These are phyloP conservation scores for Caenorhabditis afra DNA, from an alignment of 2,888 invertebrate genomes.

Conservation along the genomic window DNA sequence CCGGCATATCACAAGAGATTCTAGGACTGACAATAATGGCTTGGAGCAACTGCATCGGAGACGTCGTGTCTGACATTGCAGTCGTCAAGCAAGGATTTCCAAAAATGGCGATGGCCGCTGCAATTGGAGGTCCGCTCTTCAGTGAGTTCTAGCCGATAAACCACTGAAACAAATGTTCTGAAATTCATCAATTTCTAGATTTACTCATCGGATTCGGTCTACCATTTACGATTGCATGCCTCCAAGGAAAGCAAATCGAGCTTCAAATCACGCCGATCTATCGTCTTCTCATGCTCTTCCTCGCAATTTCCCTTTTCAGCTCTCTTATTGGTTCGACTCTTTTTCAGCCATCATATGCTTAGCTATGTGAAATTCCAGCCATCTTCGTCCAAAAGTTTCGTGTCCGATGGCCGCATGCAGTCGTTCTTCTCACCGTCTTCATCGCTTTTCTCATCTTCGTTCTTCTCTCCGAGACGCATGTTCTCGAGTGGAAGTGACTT, in stretches of 20 bases:
- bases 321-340: constrained; percentile 53
- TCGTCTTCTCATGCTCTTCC: constrained; percentile 59
- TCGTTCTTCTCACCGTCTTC: constrained; percentile 58
- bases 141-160: constrained; percentile 81
- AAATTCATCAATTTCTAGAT: constrained; percentile 62
- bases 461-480: constrained; percentile 59
- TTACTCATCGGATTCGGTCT: constrained; percentile 76
- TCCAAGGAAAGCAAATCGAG: constrained; percentile 71
- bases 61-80: constrained; percentile 84
- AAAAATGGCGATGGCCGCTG: constrained; percentile 86
- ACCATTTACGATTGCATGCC: constrained; percentile 73
- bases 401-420: constrained; percentile 59
- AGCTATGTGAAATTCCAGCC: constrained; percentile 42
- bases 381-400: constrained; percentile 63
- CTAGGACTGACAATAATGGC: constrained; percentile 85
- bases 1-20: constrained; percentile 81
- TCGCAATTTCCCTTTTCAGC: constrained; percentile 55
- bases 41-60: constrained; percentile 85
- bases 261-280: constrained; percentile 54
- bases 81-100: constrained; percentile 85
- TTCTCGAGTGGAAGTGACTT: constrained; percentile 57
- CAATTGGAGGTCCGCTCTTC: constrained; percentile 86
- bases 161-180: background rate
- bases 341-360: too few species aligned
- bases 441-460: constrained; percentile 58